Evolutionary conservation across 2,888 invertebrate genomes (phyloP).

Genomic region (Venustoraphidia nigricollis): DNA sequence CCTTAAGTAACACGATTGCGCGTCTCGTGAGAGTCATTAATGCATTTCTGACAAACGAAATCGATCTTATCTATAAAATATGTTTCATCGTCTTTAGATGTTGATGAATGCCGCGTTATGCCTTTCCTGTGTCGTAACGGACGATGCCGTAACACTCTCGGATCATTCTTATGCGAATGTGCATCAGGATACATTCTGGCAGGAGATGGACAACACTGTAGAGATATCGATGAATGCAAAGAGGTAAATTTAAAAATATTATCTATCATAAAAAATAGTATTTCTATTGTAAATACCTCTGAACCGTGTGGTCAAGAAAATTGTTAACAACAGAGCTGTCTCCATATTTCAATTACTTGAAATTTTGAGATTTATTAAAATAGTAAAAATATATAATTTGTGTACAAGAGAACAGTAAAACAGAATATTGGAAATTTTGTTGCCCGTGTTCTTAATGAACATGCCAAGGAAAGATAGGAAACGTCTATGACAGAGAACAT

Average conservation of each 20-base stretch:
- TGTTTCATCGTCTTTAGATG: constrained; percentile 29
- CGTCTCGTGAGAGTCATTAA: background rate
- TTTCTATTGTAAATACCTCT: background rate
- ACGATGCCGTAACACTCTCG: constrained; percentile 62
- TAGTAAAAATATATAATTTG: no score
- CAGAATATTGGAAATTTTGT: no score
- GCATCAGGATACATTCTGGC: constrained; percentile 61
- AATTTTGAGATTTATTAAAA: background rate
- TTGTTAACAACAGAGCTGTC: no score
- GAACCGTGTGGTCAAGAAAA: no score
- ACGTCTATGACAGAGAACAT: background rate
- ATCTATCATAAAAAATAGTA: background rate
- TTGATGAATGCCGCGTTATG: constrained; percentile 73
- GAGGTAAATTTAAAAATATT: constrained; percentile 31
- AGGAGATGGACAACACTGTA: constrained; percentile 60
- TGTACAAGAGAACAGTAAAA: no score
- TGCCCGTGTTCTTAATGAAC: no score
- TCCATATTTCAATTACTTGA: background rate
- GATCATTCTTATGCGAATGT: constrained; percentile 70
- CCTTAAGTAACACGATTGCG: no score
- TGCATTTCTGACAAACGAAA: background rate
- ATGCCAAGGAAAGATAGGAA: no score
- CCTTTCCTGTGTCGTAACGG: constrained; percentile 77
- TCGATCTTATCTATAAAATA: background rate
- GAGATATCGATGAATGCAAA: constrained; percentile 62